These are phyloP conservation scores for Pithys albifrons DNA, from an alignment of 2,113 vertebrate genomes.

Conservation along the genomic window DNA sequence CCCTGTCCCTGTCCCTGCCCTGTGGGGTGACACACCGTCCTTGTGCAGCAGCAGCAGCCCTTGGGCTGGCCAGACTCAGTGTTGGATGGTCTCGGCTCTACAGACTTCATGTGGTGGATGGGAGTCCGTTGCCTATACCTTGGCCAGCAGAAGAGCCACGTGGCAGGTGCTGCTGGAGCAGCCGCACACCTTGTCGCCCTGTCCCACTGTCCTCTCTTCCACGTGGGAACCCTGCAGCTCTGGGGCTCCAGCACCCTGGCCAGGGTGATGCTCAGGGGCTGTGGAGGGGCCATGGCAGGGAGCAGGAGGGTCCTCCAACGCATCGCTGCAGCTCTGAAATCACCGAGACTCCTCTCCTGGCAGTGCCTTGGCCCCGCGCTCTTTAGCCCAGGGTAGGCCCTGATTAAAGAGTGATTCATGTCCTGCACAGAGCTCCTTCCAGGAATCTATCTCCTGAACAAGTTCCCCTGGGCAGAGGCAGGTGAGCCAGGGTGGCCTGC, in stretches of 20 bases:
- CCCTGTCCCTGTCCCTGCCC: no score
- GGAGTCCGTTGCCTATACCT: not conserved
- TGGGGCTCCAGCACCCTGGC: no score
- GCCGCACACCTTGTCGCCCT: not conserved
- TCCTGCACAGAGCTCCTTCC: constrained; percentile 70
- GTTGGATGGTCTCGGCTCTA: fast-evolving
- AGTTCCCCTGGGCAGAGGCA: constrained; percentile 73
- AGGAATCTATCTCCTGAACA: constrained; percentile 79
- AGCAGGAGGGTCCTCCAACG: not conserved
- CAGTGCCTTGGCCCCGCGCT: not conserved
- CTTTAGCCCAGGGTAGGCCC: constrained; percentile 67
- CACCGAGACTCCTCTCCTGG: not conserved
- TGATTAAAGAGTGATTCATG: constrained; percentile 90
- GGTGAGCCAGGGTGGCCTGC: constrained; percentile 81
- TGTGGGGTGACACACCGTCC: not conserved
- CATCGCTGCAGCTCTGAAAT: fast-evolving
- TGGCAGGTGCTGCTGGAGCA: not conserved
- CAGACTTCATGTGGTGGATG: fast-evolving
- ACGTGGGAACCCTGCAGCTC: fast-evolving
- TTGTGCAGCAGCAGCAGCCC: not conserved
- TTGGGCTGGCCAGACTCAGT: fast-evolving
- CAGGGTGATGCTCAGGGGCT: fast-evolving
- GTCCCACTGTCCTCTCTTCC: not conserved
- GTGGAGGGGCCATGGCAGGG: fast-evolving
- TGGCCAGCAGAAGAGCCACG: fast-evolving